Evolutionary conservation across 1,140 invertebrate species (phyloP).

Genomic region (Drosophila bocki): DNA sequence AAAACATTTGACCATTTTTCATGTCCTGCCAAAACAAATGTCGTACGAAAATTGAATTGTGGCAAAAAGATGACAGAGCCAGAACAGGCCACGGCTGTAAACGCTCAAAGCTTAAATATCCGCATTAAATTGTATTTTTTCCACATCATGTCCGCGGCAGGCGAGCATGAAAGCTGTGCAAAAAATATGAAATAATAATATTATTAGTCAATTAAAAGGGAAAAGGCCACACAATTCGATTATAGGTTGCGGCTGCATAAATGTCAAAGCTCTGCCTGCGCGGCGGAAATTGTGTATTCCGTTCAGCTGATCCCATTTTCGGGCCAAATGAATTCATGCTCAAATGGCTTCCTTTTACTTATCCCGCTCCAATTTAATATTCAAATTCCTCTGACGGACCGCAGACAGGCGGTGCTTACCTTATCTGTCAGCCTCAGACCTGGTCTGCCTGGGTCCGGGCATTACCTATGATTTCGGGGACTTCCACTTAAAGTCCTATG

Average conservation of each 20-base stretch:
- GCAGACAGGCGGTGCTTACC: conserved; percentile 6
- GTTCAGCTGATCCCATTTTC: conserved; percentile 23
- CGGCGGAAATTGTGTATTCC: conserved; percentile 11
- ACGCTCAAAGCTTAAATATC: conserved; percentile 25
- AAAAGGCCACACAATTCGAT: conserved; percentile 19
- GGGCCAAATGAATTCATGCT: conserved; percentile 10
- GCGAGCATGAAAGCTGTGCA: neutral
- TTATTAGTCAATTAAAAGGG: conserved; percentile 35
- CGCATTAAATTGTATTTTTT: conserved; percentile 31
- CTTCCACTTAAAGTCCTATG: conserved; percentile 38
- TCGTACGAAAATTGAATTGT: conserved; percentile 72
- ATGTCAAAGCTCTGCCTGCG: conserved; percentile 21
- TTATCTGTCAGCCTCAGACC: conserved; percentile 28
- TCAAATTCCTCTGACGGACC: conserved; percentile 19
- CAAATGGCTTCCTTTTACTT: conserved; percentile 13
- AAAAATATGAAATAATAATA: conserved; percentile 27
- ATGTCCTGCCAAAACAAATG: conserved; percentile 51
- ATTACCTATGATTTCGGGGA: conserved; percentile 34
- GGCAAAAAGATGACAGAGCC: conserved; percentile 47
- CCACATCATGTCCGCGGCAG: neutral
- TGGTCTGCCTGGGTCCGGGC: neutral
- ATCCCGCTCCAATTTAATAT: conserved; percentile 29
- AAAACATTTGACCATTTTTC: conserved; percentile 80
- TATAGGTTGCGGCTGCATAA: conserved; percentile 17
- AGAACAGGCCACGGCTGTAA: conserved; percentile 29